phyloP scores from a whole-genome alignment of 2,113 vertebrate species.

The Pachypanchax playfairii region DNA sequence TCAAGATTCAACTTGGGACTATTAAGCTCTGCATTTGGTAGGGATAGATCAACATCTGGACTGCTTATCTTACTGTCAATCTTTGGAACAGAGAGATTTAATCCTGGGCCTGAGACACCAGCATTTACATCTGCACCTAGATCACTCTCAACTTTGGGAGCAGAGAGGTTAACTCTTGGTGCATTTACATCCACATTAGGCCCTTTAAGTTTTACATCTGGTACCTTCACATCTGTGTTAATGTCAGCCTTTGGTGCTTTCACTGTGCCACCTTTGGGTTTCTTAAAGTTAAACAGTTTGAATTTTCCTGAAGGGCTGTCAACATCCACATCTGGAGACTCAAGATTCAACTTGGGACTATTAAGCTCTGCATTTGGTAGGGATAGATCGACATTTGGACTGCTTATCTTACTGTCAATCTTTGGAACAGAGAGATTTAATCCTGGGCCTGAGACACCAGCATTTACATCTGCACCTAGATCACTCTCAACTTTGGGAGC shows the following conservation, averaged over 20 bases:
- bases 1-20: no score
- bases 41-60: constrained; percentile 54
- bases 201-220: constrained; percentile 43
- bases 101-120: constrained; percentile 25
- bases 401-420: constrained; percentile 53
- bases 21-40: constrained; percentile 24
- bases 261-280: no score
- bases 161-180: constrained; percentile 45
- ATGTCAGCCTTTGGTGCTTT: constrained; percentile 40
- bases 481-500: constrained; percentile 14
- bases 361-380: constrained; percentile 44
- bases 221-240: constrained; percentile 44
- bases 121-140: constrained; percentile 59
- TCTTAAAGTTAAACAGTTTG: no score
- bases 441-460: constrained; percentile 51
- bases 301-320: no score
- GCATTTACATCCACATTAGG: constrained; percentile 33
- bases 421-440: constrained; percentile 57
- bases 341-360: no score
- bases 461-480: constrained; percentile 57
- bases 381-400: constrained; percentile 52
- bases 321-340: no score
- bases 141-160: not conserved
- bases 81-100: constrained; percentile 49
- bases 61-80: constrained; percentile 55